Conservation (phyloP, 2,113 vertebrate genomes). For the Grammomys dolichurus region DNA sequence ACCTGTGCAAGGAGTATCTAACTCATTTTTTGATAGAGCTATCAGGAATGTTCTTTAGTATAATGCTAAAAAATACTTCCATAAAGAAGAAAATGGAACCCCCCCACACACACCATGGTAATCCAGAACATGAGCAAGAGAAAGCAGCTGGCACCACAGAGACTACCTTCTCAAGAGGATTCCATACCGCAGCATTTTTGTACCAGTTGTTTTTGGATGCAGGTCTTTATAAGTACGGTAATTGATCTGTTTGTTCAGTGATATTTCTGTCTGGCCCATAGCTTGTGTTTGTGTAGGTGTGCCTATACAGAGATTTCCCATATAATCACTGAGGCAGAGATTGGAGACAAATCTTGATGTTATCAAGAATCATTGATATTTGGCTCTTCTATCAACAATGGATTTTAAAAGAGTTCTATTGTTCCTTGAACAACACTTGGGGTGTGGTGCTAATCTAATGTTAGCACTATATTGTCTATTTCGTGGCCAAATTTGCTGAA, state of each 20-base stretch:
- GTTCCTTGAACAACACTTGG: not conserved
- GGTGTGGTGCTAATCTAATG: not conserved
- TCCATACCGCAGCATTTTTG: not conserved
- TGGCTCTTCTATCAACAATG: not conserved
- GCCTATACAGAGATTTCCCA: not conserved
- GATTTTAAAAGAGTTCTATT: not conserved
- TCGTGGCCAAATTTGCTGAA: not conserved
- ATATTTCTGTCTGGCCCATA: not conserved
- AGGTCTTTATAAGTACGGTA: constrained; percentile 28
- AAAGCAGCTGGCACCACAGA: not conserved
- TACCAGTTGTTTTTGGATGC: not conserved
- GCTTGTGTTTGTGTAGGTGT: not conserved
- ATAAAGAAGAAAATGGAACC: not conserved
- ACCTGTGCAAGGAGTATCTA: not conserved
- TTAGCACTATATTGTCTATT: not conserved
- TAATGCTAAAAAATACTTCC: not conserved
- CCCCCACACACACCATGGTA: not conserved
- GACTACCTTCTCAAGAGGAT: not conserved
- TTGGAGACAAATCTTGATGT: not conserved
- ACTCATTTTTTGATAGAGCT: not conserved
- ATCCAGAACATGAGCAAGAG: not conserved
- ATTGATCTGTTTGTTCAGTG: not conserved
- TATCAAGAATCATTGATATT: not conserved
- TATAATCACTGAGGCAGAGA: not conserved
- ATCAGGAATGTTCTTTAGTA: not conserved